Evolutionary conservation across 1,140 invertebrate species (phyloP).

Genomic region (Aphelenchoides besseyi): DNA sequence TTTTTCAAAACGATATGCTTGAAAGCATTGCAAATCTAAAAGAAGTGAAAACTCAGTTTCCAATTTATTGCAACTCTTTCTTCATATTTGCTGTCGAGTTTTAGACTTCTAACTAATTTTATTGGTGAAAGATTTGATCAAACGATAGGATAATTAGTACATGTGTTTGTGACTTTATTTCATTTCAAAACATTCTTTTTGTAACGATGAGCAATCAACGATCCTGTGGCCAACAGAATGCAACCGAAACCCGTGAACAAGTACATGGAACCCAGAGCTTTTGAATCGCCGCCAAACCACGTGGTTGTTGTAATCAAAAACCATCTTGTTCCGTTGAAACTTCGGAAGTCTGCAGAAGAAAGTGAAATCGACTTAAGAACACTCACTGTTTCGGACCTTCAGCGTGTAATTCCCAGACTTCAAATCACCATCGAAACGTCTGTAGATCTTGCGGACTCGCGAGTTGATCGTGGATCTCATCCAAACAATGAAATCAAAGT

Average conservation of each 20-base stretch:
- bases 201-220: not conserved
- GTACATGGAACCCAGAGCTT: conserved; percentile 92
- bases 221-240: conserved; percentile 73
- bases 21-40: no score
- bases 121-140: no score
- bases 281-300: conserved; percentile 90
- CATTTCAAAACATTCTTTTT: not conserved
- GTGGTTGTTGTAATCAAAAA: conserved; percentile 96
- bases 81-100: no score
- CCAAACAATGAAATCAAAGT: conserved; percentile 97
- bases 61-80: no score
- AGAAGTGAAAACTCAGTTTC: no score
- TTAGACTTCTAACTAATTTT: no score
- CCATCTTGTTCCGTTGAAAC: conserved; percentile 85
- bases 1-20: no score
- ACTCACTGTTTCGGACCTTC: conserved; percentile 41
- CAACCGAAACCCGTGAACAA: conserved; percentile 94
- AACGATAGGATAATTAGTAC: no score
- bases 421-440: conserved; percentile 40
- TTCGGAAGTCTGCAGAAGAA: conserved; percentile 69
- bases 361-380: not conserved
- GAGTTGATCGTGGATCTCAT: conserved; percentile 68
- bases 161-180: not conserved
- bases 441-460: no score
- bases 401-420: conserved; percentile 32